Evolutionary conservation across 1,140 invertebrate species (phyloP).

Genomic region (Melipona quadrifasciata): DNA sequence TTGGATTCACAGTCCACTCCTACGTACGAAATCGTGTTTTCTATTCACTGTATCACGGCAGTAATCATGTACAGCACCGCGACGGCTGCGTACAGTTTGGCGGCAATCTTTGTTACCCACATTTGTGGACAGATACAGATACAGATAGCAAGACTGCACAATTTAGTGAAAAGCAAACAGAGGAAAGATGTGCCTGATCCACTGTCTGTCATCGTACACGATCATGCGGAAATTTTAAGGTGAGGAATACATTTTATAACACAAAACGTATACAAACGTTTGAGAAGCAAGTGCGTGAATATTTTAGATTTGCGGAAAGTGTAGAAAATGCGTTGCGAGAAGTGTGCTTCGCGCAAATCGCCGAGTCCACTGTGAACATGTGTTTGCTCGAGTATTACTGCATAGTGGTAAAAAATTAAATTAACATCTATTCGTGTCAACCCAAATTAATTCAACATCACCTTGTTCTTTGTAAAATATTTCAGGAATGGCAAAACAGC

Average conservation of each 20-base stretch:
- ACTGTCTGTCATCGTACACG: background rate
- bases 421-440: background rate
- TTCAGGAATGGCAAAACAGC: conserved; percentile 64
- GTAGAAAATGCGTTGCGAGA: conserved; percentile 39
- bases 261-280: too few relatives aligned
- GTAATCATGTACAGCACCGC: conserved; percentile 65
- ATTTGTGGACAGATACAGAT: background rate
- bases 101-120: background rate
- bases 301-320: conserved; percentile 47
- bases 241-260: background rate
- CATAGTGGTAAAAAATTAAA: conserved; percentile 38
- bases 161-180: background rate
- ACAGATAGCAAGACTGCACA: background rate
- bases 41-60: conserved; percentile 59
- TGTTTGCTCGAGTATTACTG: too few relatives aligned
- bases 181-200: background rate
- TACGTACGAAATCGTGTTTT: conserved; percentile 66
- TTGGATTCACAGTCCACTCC: conserved; percentile 64
- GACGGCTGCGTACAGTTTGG: conserved; percentile 60
- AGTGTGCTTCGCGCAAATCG: conserved; percentile 47
- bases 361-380: conserved; percentile 15
- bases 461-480: background rate
- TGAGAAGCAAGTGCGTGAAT: too few relatives aligned
- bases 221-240: background rate
- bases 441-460: too few relatives aligned